Evolutionary conservation across 2,888 invertebrate genomes (phyloP).

Genomic region (Pyrrhosoma nymphula): DNA sequence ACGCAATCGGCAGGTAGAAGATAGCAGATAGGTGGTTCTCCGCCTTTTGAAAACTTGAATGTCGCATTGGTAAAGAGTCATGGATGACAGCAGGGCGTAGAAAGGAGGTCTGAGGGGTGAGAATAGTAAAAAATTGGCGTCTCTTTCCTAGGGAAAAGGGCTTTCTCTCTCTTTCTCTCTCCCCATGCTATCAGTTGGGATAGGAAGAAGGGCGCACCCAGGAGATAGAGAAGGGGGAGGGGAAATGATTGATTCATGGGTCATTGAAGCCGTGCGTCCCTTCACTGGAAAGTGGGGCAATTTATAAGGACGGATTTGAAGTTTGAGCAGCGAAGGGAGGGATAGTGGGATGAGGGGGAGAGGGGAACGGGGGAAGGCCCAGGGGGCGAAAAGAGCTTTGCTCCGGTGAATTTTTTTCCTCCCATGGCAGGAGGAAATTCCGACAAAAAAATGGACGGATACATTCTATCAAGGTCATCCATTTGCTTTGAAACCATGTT

Average conservation of each 20-base stretch:
- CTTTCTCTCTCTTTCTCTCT: not conserved
- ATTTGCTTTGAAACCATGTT: not conserved
- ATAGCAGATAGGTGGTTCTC: not conserved
- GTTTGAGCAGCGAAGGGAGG: not conserved
- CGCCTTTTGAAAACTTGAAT: not conserved
- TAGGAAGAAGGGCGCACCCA: not conserved
- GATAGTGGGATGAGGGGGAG: not conserved
- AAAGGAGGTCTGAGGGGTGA: not conserved
- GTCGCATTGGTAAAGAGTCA: not conserved
- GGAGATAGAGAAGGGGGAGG: not conserved
- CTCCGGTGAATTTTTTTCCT: not conserved
- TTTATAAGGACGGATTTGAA: conserved; percentile 32
- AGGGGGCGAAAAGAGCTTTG: not conserved
- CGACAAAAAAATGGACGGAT: not conserved
- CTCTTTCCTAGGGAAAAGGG: not conserved
- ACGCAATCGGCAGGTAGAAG: not conserved
- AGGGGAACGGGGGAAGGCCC: not conserved
- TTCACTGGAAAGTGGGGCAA: conserved; percentile 26
- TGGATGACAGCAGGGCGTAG: not conserved
- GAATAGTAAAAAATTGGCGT: conserved; percentile 17
- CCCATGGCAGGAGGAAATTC: not conserved
- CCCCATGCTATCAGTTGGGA: not conserved
- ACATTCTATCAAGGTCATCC: conserved; percentile 20
- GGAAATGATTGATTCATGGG: conserved; percentile 36
- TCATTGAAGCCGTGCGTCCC: conserved; percentile 12